Percentiles rank a stretch among this genome's conserved stretches.
Evolutionary conservation across 2,888 invertebrate genomes (phyloP).

Genomic region (Coenonympha arcania): DNA sequence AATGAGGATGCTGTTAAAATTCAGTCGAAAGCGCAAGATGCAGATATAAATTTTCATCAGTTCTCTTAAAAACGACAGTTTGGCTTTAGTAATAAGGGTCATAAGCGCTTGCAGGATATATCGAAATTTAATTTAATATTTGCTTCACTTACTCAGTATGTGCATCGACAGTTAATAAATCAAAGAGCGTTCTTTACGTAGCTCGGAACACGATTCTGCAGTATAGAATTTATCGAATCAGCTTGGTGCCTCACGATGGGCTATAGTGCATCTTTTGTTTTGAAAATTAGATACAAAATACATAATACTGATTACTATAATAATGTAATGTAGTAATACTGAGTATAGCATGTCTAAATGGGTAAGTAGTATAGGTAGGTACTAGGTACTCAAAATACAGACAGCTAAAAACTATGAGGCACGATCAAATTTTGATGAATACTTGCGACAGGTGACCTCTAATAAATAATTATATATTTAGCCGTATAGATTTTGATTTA

Average conservation of each 20-base stretch:
- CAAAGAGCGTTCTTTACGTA: conserved; percentile 40
- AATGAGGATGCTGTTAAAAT: conserved; percentile 20
- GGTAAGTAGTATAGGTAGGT: too few relatives aligned
- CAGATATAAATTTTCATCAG: not conserved
- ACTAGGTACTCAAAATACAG: too few relatives aligned
- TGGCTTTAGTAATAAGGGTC: not conserved
- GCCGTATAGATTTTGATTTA: too few relatives aligned
- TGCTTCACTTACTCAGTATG: conserved; percentile 27
- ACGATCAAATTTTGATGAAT: too few relatives aligned
- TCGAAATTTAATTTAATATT: conserved; percentile 25
- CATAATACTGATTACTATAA: too few relatives aligned
- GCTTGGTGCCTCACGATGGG: conserved; percentile 70
- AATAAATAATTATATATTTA: too few relatives aligned
- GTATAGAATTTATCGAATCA: conserved; percentile 64
- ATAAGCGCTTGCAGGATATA: conserved; percentile 21
- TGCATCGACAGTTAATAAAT: conserved; percentile 56
- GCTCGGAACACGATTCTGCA: conserved; percentile 63
- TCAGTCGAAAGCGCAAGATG: conserved; percentile 3
- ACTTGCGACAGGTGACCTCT: too few relatives aligned
- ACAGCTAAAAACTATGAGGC: too few relatives aligned
- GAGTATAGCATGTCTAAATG: too few relatives aligned
- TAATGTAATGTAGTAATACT: too few relatives aligned
- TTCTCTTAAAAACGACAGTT: conserved; percentile 4
- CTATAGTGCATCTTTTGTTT: conserved; percentile 58
- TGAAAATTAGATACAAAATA: conserved; percentile 36